These are phyloP conservation scores for Trichomycterus rosablanca DNA, from an alignment of 2,113 vertebrate genomes.

Conservation along the genomic window DNA sequence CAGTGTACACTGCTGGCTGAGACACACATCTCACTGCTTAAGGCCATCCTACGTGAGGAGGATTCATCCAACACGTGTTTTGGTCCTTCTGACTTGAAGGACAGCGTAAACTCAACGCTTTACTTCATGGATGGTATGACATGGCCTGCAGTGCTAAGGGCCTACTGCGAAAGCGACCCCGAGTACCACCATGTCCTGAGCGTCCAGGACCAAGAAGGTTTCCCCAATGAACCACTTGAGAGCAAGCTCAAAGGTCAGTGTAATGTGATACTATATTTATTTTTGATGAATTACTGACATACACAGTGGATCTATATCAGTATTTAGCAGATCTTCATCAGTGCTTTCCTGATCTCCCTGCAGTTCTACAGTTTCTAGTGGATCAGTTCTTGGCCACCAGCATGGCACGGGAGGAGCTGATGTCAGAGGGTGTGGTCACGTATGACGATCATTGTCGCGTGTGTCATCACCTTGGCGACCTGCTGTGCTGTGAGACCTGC, in stretches of 20 bases:
- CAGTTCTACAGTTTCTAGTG: slow-evolving; percentile 91
- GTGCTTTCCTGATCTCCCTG: not conserved
- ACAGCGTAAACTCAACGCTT: slow-evolving; percentile 93
- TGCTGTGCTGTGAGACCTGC: slow-evolving; percentile 97
- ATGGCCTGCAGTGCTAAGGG: slow-evolving; percentile 92
- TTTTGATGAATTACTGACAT: no score
- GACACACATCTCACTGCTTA: slow-evolving; percentile 88
- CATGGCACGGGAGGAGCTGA: slow-evolving; percentile 92
- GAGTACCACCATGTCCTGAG: slow-evolving; percentile 92
- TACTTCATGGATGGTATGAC: slow-evolving; percentile 98
- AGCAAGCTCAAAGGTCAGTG: slow-evolving; percentile 78
- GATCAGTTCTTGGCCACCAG: slow-evolving; percentile 97
- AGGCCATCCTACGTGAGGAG: slow-evolving; percentile 93
- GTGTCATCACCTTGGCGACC: slow-evolving; percentile 94
- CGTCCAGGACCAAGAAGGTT: slow-evolving; percentile 85
- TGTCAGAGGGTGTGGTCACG: slow-evolving; percentile 93
- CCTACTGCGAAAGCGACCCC: slow-evolving; percentile 93
- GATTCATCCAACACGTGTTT: slow-evolving; percentile 97
- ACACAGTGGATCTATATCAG: no score
- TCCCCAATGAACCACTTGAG: slow-evolving; percentile 87
- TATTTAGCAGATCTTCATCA: no score
- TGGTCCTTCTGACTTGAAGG: slow-evolving; percentile 94
- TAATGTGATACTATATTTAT: no score
- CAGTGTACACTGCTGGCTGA: slow-evolving; percentile 96
- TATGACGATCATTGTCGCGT: slow-evolving; percentile 96